phyloP scores from a whole-genome alignment of 2,888 invertebrate genomes.

The Latrodectus elegans region DNA sequence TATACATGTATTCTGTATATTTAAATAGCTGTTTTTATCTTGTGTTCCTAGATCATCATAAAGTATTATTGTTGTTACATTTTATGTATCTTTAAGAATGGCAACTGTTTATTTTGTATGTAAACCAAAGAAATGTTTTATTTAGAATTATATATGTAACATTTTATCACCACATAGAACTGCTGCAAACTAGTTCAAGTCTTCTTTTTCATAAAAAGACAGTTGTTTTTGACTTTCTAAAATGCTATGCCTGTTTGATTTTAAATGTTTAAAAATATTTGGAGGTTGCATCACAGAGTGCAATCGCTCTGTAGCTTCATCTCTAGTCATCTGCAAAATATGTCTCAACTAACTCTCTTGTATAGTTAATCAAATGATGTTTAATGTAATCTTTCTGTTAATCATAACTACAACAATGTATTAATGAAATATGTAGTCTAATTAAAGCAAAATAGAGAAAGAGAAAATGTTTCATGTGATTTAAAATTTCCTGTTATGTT shows the following conservation, averaged over 20 bases:
- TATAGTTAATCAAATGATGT: not conserved
- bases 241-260: not conserved
- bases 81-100: slow-evolving; percentile 11
- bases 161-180: not conserved
- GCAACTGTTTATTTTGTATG: not conserved
- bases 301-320: not conserved
- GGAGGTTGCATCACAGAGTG: not conserved
- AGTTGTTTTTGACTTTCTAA: not conserved
- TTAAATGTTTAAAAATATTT: not conserved
- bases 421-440: no score
- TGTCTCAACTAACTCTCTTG: not conserved
- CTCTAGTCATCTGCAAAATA: slow-evolving; percentile 3
- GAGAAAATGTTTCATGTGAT: no score
- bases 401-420: no score
- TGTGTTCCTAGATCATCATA: slow-evolving; percentile 36
- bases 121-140: slow-evolving; percentile 17
- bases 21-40: slow-evolving; percentile 14
- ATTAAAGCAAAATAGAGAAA: no score
- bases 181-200: not conserved
- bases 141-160: not conserved
- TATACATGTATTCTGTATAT: not conserved
- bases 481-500: no score
- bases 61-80: slow-evolving; percentile 34
- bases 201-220: not conserved
- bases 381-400: not conserved